phyloP scores from a whole-genome alignment of 2,113 vertebrate species.

The Trichomycterus rosablanca region DNA sequence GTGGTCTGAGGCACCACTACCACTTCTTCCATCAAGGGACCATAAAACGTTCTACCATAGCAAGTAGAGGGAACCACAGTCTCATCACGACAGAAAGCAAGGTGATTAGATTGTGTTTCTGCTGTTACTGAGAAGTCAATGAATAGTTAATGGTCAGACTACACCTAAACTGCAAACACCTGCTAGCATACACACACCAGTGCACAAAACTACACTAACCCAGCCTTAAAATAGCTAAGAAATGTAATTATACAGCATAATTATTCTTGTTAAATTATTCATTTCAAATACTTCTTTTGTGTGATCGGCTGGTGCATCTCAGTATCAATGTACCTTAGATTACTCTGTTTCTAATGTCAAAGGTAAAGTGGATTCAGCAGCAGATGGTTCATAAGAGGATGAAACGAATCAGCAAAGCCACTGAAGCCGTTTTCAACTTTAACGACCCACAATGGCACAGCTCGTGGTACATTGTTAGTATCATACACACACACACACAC shows the following conservation, averaged over 20 bases:
- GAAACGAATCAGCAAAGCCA: constrained; percentile 77
- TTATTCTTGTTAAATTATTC: constrained; percentile 18
- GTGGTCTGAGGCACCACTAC: constrained; percentile 82
- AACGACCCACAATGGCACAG: constrained; percentile 82
- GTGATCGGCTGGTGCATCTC: constrained; percentile 1
- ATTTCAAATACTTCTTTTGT: constrained; percentile 14
- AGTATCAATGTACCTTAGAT: constrained; percentile 4
- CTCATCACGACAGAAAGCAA: constrained; percentile 85
- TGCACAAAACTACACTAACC: constrained; percentile 8
- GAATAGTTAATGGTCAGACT: constrained; percentile 59
- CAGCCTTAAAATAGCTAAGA: constrained; percentile 7
- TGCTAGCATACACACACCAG: constrained; percentile 5
- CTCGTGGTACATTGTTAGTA: constrained; percentile 91
- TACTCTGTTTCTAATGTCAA: constrained; percentile 39
- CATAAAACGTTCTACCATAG: constrained; percentile 76
- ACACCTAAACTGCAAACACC: constrained; percentile 26
- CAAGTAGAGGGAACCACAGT: constrained; percentile 79
- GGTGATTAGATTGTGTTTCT: constrained; percentile 76
- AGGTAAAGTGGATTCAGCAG: constrained; percentile 96
- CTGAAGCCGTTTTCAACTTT: constrained; percentile 53
- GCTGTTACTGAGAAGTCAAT: constrained; percentile 46
- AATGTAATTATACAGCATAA: constrained; percentile 5
- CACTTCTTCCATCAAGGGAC: constrained; percentile 83
- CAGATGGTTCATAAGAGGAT: constrained; percentile 81
- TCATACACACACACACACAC: background rate